phyloP scores from a whole-genome alignment of 92 coral and sea anemone genomes.

The Parazoanthus swiftii region DNA sequence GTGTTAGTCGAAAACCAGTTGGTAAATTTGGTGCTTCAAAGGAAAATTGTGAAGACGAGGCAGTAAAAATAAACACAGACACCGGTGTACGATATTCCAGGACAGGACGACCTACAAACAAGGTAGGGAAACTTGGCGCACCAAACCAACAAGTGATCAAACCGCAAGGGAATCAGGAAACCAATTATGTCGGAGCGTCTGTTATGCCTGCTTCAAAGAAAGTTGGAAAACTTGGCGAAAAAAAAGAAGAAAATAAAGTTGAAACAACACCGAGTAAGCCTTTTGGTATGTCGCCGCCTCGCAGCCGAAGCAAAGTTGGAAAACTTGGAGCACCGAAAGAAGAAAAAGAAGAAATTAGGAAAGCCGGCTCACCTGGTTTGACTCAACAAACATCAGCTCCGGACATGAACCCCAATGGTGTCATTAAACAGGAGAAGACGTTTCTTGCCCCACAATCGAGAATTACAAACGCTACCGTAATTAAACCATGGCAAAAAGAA shows the following conservation, averaged over 20 bases:
- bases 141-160: slow-evolving; percentile 10
- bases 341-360: not conserved
- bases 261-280: slow-evolving; percentile 25
- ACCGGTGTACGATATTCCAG: not conserved
- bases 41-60: not conserved
- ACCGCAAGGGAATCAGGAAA: not conserved
- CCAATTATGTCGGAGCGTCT: not conserved
- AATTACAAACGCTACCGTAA: slow-evolving; percentile 37
- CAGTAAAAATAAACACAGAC: not conserved
- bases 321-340: slow-evolving; percentile 32
- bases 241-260: slow-evolving; percentile 7
- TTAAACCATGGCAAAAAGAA: slow-evolving; percentile 40
- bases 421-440: not conserved
- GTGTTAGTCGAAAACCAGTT: not conserved
- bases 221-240: slow-evolving; percentile 19
- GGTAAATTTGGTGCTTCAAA: not conserved
- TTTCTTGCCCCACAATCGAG: slow-evolving; percentile 38
- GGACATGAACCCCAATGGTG: not conserved
- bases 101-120: slow-evolving; percentile 40
- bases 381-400: not conserved
- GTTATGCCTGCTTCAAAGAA: not conserved
- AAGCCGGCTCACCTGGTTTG: not conserved
- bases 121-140: slow-evolving; percentile 17
- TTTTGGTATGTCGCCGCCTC: slow-evolving; percentile 38
- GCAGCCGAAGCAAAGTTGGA: slow-evolving; percentile 34